Evolutionary conservation across 2,113 vertebrate genomes (phyloP), one percentile per base, ranked within the genome.

Genomic region (Scopus umbretta): DNA sequence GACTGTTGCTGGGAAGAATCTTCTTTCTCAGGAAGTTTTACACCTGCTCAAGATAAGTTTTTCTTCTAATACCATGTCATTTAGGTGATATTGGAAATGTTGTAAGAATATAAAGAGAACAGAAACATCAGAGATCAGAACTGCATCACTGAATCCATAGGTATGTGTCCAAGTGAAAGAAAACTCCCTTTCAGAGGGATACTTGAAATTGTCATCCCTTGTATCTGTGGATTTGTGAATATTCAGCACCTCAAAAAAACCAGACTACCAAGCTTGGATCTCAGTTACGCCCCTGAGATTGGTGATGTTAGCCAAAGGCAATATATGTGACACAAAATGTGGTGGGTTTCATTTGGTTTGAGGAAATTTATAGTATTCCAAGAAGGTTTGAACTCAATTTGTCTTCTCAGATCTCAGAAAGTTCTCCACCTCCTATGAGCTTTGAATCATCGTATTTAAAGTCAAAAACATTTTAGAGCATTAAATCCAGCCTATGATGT

Each of bases 401-500:
- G 53, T 94, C 89, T 96, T 92, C 73, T 92, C 78, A 79, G 62
- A 85, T 90, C 80, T 92, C 78, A 82, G 29, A 63, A 95, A 87
- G 62, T 95, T 97, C 73, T 89, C n/a, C 89, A 87, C 50, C 81
- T 89, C 40, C 70, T 92, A 9, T 88, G 88, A 81, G 68, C 80
- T 84, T 92, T 94, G 94, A 91, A 80, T 96, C 91, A 96, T 59
- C n/a, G 0, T 86, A 62, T 75, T 94, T 92, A 76, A 92, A 97
- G 92, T 95, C 43, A 92, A 94, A 95, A 92, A 85, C 50, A 92
- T 43, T 92, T 85, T 73, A 85, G 81, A 92, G 83, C 86, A 86
- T 90, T 92, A 95, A 95, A 95, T 97, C 87, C 84, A 94, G 59
- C 70, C 83, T 82, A 42, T 95, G 96, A 94, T 92, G 87, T 91